These are phyloP conservation scores for Nebria ingens DNA, from an alignment of 1,140 invertebrate species.

Conservation along the genomic window DNA sequence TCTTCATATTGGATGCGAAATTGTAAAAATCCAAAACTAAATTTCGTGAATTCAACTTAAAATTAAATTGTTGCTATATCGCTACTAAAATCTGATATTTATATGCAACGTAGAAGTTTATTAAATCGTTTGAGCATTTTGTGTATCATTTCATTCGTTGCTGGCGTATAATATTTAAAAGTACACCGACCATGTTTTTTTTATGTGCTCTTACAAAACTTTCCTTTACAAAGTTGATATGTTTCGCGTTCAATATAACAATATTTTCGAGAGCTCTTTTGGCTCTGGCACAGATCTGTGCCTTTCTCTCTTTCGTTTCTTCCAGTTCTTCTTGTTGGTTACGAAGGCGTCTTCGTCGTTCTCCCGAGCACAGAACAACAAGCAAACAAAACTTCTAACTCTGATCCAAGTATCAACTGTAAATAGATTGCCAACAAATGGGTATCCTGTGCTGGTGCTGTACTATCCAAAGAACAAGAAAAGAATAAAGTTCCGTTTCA, in stretches of 20 bases:
- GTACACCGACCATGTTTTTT: too few relatives aligned
- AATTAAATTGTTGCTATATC: too few relatives aligned
- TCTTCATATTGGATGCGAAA: too few relatives aligned
- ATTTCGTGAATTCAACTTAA: too few relatives aligned
- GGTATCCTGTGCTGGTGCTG: too few relatives aligned
- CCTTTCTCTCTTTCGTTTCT: not conserved
- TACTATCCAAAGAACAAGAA: not conserved
- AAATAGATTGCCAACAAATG: conserved; percentile 9
- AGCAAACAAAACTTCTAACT: conserved; percentile 3
- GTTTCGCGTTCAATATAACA: conserved; percentile 8
- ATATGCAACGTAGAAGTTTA: too few relatives aligned
- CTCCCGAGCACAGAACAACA: not conserved
- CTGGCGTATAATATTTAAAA: too few relatives aligned
- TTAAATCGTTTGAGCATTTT: too few relatives aligned
- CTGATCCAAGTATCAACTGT: conserved; percentile 6
- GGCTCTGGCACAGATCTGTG: not conserved
- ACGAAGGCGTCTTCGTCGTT: not conserved
- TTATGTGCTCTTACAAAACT: too few relatives aligned
- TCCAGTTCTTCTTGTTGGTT: not conserved
- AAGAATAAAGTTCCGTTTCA: conserved; percentile 8
- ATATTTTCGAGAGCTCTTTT: conserved; percentile 5
- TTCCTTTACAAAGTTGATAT: conserved; percentile 5
- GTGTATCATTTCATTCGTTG: too few relatives aligned
- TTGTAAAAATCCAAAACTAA: too few relatives aligned
- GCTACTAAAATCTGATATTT: too few relatives aligned